Conservation (phyloP, 2,113 vertebrate genomes). For the Scytalopus superciliaris region DNA sequence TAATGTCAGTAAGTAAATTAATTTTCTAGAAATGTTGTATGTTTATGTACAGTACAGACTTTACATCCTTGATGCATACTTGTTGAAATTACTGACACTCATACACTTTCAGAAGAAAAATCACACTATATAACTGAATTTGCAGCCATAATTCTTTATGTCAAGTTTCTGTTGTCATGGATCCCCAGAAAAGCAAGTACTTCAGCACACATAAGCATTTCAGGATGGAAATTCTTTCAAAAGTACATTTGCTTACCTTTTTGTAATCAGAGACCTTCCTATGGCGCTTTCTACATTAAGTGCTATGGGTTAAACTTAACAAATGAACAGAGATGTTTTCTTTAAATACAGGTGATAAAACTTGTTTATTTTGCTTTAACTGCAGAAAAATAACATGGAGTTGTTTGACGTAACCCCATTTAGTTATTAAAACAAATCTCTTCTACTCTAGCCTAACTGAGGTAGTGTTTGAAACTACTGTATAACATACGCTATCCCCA, state of each 20-base stretch:
- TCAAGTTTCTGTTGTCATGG: constrained; percentile 56
- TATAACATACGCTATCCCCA: constrained; percentile 65
- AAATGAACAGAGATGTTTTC: constrained; percentile 4
- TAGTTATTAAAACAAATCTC: constrained; percentile 69
- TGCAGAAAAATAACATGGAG: constrained; percentile 57
- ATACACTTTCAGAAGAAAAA: constrained; percentile 1
- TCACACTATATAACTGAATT: constrained; percentile 12
- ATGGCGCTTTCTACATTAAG: constrained; percentile 56
- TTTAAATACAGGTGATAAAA: constrained; percentile 60
- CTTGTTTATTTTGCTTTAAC: constrained; percentile 48
- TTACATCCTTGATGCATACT: constrained; percentile 52
- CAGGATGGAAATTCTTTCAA: constrained; percentile 20
- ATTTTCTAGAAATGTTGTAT: constrained; percentile 59
- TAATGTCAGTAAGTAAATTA: constrained; percentile 48
- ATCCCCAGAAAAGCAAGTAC: constrained; percentile 47
- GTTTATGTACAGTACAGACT: constrained; percentile 65
- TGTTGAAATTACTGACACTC: constrained; percentile 66
- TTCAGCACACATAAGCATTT: constrained; percentile 50
- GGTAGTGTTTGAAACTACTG: constrained; percentile 79
- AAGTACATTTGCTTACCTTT: constrained; percentile 3
- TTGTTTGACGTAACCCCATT: constrained; percentile 45
- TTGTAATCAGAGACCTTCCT: constrained; percentile 41
- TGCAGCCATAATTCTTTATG: constrained; percentile 44
- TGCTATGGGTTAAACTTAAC: constrained; percentile 59
- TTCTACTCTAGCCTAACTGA: constrained; percentile 75